Evolutionary conservation across 2,797 vertebrate genomes (phyloP).

Genomic region (Smutsia temminckii): DNA sequence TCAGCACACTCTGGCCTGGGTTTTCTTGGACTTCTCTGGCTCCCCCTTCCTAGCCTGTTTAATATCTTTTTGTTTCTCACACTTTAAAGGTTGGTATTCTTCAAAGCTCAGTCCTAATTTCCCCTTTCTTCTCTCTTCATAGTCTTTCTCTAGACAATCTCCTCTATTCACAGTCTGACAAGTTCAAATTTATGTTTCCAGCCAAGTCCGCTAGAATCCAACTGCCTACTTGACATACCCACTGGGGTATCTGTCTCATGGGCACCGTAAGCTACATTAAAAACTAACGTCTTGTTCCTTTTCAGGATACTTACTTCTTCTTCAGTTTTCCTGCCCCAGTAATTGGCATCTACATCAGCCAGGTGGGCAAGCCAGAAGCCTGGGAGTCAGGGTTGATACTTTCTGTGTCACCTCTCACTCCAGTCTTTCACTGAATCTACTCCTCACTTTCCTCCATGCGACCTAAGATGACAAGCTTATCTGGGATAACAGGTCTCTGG

Average conservation of each 20-base stretch:
- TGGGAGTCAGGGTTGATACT: background rate
- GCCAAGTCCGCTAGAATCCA: background rate
- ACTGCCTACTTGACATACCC: background rate
- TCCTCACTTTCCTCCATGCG: background rate
- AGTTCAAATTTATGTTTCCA: background rate
- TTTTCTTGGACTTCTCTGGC: background rate
- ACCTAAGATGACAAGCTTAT: background rate
- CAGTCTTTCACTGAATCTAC: background rate
- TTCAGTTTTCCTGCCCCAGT: background rate
- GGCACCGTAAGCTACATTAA: background rate
- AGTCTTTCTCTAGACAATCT: background rate
- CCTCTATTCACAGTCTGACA: background rate
- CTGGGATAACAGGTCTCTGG: background rate
- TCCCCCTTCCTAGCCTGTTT: background rate
- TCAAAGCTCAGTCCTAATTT: background rate
- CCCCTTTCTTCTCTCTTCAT: background rate
- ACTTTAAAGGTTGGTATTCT: background rate
- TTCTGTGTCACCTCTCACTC: background rate
- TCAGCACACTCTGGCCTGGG: background rate
- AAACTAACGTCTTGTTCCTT: constrained; percentile 21
- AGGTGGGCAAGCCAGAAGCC: background rate
- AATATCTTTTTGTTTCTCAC: background rate
- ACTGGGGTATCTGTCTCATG: background rate
- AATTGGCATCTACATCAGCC: background rate
- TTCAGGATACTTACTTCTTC: background rate